Evolutionary conservation across 2,797 vertebrate species (phyloP), one percentile per base, ranked within the genome.

Genomic region (Tamandua tetradactyla): DNA sequence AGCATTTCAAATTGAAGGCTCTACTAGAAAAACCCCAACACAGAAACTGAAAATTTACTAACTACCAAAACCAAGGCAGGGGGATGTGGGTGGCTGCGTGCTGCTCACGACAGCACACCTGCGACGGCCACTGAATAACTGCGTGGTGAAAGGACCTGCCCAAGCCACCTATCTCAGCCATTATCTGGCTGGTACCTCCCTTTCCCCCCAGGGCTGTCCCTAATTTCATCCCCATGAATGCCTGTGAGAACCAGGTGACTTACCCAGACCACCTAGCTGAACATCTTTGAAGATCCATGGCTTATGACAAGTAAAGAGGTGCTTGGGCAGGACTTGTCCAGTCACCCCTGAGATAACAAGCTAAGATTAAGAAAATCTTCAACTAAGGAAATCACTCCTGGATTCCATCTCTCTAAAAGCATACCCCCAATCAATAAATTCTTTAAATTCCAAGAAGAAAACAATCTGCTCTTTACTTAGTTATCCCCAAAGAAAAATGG

Each of bases 281-380:
- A 74, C 47, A n/a, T 17, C 27, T 79, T 64, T 47, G 32, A 64
- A 88, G 89, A 15, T 15, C 66, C 18, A 83, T 74, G 27, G 32
- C 25, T 23, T 3, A 49, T 7, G 10, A 57, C n/a, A 7, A 69
- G 25, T n/a, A 23, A 80, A 64, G 88, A 81, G 55, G 87, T 20
- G 4, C 79, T 42, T 80, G 18, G 61, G 69, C 57, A 72, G 25
- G 27, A 30, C 71, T 59, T 52, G 23, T 42, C 86, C 61, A 49
- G 55, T 64, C 17, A 47, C 71, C 62, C 44, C 3, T 2, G 20
- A 86, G 14, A 15, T 55, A 30, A 22, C 1, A 32, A 42, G 55
- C 64, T 78, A n/a, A 69, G 68, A 40, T 30, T 79, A 93, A 90
- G 40, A 71, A 92, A 91, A 68, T 20, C 44, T 85, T 62, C 80